phyloP scores from a whole-genome alignment of 2,888 invertebrate genomes.

The Eupithecia inturbata region DNA sequence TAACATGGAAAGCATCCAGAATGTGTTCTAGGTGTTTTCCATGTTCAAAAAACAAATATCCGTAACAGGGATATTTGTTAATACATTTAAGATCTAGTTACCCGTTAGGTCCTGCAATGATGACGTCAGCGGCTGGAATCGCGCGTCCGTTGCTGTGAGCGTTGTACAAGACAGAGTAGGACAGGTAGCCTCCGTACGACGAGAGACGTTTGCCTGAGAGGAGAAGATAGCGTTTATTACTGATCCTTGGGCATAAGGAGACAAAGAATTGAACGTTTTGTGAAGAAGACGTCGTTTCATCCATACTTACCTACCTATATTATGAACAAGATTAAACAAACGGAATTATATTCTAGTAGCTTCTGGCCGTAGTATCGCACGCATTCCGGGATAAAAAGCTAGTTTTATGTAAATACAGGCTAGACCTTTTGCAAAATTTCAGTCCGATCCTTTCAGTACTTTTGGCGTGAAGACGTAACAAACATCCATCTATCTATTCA shows the following conservation, averaged over 20 bases:
- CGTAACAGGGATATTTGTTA: neutral
- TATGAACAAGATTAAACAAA: too few relatives aligned
- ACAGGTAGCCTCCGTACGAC: slow-evolving; percentile 94
- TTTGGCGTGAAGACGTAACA: neutral
- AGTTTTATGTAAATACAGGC: neutral
- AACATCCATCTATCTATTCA: too few relatives aligned
- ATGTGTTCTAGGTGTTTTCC: too few relatives aligned
- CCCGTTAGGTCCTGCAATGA: slow-evolving; percentile 89
- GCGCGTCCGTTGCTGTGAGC: slow-evolving; percentile 85
- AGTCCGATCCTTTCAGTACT: neutral
- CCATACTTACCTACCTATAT: too few relatives aligned
- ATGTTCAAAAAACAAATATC: neutral
- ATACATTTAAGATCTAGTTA: slow-evolving; percentile 29
- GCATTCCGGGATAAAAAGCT: too few relatives aligned
- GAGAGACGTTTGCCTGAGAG: slow-evolving; percentile 88
- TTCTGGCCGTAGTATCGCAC: too few relatives aligned
- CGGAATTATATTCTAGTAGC: neutral
- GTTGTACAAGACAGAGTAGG: slow-evolving; percentile 90
- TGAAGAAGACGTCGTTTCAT: too few relatives aligned
- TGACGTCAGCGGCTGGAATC: slow-evolving; percentile 90
- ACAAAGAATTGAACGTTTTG: neutral
- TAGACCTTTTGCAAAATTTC: neutral
- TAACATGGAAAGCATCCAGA: too few relatives aligned
- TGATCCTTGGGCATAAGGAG: neutral
- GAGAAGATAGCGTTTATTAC: neutral